These are phyloP conservation scores for Drosophila kokeensis DNA, from an alignment of 2,888 invertebrate species.

Conservation along the genomic window DNA sequence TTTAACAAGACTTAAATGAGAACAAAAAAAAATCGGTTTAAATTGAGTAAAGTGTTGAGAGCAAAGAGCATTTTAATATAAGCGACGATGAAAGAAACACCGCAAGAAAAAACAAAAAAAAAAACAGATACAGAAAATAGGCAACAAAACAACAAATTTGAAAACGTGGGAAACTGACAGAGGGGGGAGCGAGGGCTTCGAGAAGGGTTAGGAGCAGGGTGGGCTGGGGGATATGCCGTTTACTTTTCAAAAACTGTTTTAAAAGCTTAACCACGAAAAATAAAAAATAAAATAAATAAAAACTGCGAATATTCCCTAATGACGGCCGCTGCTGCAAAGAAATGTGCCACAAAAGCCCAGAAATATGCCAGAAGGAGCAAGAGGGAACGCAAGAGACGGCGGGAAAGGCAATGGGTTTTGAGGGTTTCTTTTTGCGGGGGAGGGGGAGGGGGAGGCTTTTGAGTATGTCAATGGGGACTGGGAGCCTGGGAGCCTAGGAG, in stretches of 20 bases:
- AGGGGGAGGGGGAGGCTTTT: too few relatives aligned
- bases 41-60: conserved; percentile 52
- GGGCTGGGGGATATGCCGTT: conserved; percentile 29
- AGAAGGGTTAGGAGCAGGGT: neutral
- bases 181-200: too few relatives aligned
- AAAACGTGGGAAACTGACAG: conserved; percentile 6
- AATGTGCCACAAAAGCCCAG: conserved; percentile 33
- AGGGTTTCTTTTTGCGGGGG: neutral
- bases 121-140: conserved; percentile 46
- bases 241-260: conserved; percentile 77
- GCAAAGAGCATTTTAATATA: conserved; percentile 48
- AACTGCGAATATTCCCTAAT: conserved; percentile 80
- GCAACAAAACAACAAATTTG: conserved; percentile 42
- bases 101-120: conserved; percentile 11
- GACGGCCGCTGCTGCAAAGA: conserved; percentile 54
- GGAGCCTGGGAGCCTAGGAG: neutral
- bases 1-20: neutral
- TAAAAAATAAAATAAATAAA: conserved; percentile 34
- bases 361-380: conserved; percentile 14
- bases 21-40: conserved; percentile 2
- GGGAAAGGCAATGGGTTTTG: conserved; percentile 9
- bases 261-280: conserved; percentile 75
- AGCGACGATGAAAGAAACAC: conserved; percentile 49
- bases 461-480: conserved; percentile 25
- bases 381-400: neutral